Base-by-base conservation (phyloP, 2,888 invertebrate species). In the Leptarthrus brevirostris region DNA sequence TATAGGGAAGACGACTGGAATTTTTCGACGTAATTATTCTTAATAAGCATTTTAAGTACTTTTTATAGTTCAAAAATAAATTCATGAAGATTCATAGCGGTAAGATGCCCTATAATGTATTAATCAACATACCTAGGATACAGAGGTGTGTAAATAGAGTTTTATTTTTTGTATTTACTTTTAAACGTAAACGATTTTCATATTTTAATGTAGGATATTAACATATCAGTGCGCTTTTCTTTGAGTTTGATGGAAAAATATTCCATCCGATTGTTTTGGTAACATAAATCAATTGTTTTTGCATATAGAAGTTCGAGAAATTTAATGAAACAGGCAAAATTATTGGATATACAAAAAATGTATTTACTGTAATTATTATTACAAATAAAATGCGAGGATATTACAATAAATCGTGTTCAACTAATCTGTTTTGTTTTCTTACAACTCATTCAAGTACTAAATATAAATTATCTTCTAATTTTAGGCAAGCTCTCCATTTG, bases 211-310 rank as follows among this genome's bases (percentile, higher is more conserved):
- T 69, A 69, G 69, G 30, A 34, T 69, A 24, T 69, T 69, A 69
- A 69, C 69, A 69, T 69, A 69, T 69, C 69, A 69, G 69, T 69
- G 69, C 69, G 69, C 69, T 69, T 69, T 52, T 22, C 22, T 20
- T n/a, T n/a, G n/a, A n/a, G n/a, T n/a, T n/a, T n/a, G n/a, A n/a
- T n/a, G n/a, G n/a, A 6, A 30, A 30, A 30, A 6, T 30, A 30
- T 30, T 30, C 8, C 8, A 0, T 30, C 30, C 8, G 30, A 30
- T 0, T 49, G 14, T 49, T 49, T 40, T n/a, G 1, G 40, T 40
- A 49, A 49, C 14, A n/a, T 49, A 16, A 1, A 16, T 12, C 18
- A 20, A 20, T 49, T 49, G 20, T 49, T 49, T 49, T 49, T 16
- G 49, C 16, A 49, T 49, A 49, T 18, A 49, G 49, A 49, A 49